Conservation (phyloP, 2,888 invertebrate genomes). For the Hydrotaea cyrtoneurina region DNA sequence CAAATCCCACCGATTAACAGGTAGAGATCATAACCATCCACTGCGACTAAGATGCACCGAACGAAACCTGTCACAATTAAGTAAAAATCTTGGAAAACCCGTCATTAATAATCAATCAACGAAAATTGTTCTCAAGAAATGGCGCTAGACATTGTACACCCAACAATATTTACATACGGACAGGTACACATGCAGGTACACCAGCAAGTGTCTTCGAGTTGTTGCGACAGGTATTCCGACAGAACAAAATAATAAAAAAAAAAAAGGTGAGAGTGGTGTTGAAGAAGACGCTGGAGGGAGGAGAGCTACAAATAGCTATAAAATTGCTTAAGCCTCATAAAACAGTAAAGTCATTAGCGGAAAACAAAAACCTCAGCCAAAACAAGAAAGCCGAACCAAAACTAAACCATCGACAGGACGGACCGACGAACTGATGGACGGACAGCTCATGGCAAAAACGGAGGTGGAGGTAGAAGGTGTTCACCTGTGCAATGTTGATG, state of each 20-base stretch:
- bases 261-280: constrained; percentile 3
- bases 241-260: background rate
- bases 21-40: background rate
- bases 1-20: constrained; percentile 34
- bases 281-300: background rate
- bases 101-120: constrained; percentile 63
- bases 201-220: background rate
- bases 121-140: constrained; percentile 37
- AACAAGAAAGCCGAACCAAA: constrained; percentile 33
- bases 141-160: constrained; percentile 29
- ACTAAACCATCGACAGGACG: constrained; percentile 7
- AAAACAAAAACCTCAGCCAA: constrained; percentile 42
- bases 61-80: constrained; percentile 43
- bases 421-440: background rate
- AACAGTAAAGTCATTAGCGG: constrained; percentile 54
- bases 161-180: background rate
- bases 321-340: constrained; percentile 42
- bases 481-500: constrained; percentile 37
- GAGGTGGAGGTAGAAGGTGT: constrained; percentile 43
- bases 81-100: constrained; percentile 46
- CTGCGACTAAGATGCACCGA: background rate
- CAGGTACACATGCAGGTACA: constrained; percentile 12
- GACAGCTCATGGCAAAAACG: background rate
- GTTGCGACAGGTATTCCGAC: constrained; percentile 33
- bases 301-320: constrained; percentile 20